Evolutionary conservation across 2,888 invertebrate species (phyloP), one percentile per base, ranked within the genome.

Genomic region (Acrobasis repandana): DNA sequence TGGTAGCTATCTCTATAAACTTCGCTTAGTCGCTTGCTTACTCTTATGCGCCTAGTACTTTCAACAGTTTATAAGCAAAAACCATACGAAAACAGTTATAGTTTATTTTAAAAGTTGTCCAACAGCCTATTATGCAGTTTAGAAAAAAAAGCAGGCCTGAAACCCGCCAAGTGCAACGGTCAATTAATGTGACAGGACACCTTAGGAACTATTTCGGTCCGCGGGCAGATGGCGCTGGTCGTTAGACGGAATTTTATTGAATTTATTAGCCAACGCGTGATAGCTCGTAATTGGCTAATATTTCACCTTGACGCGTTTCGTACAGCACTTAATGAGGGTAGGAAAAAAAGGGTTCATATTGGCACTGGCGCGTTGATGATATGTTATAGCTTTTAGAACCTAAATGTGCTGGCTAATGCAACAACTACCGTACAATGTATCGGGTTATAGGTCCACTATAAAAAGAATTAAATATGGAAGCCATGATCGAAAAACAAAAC

Each of bases 221-320:
- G 56, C 56, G 9, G 36, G 49, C 58, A 58, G 58, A 49, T 58
- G 58, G 48, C 36, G n/a, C 18, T 15, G 34, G 36, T 58, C 58
- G 58, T 58, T 58, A 58, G 58, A 58, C 49, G 49, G 58, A 58
- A 58, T 58, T 58, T 58, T 49, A 50, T 49, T 58, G 58, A 58
- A 58, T 57, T 50, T 58, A 58, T 57, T 49, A 48, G 36, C 16
- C 36, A 11, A 38, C 58, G 50, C 36, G 49, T 58, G 58, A 58
- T 58, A 58, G 14, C 49, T 2, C 18, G 34, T 58, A 58, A 58
- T 58, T 58, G 58, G 58, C 58, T 38, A 36, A 58, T 58, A 58
- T 58, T 58, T 58, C 49, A 58, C 18, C 3, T 10, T 58, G 58
- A 58, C 58, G 49, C 50, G 36, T 36, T 49, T 11, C 18, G 38